Base-by-base conservation (phyloP, 1,140 invertebrate genomes). In the Megalonaias nervosa region DNA sequence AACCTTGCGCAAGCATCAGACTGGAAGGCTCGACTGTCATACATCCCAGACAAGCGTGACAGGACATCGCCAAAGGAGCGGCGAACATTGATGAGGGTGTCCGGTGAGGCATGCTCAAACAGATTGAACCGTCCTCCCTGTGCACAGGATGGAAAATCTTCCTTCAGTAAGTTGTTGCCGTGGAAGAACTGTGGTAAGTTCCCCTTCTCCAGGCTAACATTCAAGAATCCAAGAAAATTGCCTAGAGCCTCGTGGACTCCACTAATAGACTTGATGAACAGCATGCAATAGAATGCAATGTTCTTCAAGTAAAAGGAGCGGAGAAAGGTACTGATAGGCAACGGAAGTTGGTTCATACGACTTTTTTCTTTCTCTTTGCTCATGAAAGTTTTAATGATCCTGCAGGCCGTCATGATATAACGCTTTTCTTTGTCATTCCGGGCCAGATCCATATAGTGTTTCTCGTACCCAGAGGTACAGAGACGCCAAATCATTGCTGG, bases 251-350 rank as follows among this genome's bases (percentile, higher is more conserved):
- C 66, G 5, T 23, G 38, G 5, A 67, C 66, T 15, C 66, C 66
- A 12, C 31, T 48, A 5, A 67, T 14, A 23, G 55, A 19, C 17
- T 31, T 67, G n/a, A 38, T 31, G 23, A 48, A 67, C 9, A 67
- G 66, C 19, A 67, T 67, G 55, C 66, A 67, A 26, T 67, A 67
- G 66, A 67, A 75, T 19, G 74, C 59, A 23, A 75, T 64, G 38
- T 75, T 67, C 48, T 75, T 75, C 67, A 75, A 23, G 70, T 75
- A 61, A 31, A 70, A 75, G 11, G 74, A 75, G 26, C 58, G 62
- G 26, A 75, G 61, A 9, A 75, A 31, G 0, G 67, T 70, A 16
- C 17, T 38, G 15, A 75, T 70, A 11, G 66, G 67, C 14, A 67
- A 61, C 1, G 74, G 74, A 21, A 38, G 59, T 14, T 19, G 38